phyloP scores from a whole-genome alignment of 2,113 vertebrate species.

The Tachycineta bicolor region DNA sequence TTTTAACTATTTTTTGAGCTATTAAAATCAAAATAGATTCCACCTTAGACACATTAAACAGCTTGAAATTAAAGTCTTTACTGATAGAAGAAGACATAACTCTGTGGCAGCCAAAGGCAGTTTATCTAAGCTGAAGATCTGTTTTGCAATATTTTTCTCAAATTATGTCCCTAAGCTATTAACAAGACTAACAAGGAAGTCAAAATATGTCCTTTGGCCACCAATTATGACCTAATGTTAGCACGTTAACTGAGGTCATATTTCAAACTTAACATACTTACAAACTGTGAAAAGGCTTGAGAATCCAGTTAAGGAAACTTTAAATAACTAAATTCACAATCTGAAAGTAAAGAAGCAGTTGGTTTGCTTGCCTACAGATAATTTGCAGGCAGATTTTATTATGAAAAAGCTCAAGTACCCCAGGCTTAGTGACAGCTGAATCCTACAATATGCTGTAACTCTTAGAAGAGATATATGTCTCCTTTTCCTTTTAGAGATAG shows the following conservation, averaged over 20 bases:
- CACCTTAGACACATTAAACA: background rate
- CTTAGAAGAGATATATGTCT: background rate
- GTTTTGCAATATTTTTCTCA: background rate
- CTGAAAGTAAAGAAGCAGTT: background rate
- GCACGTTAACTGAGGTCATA: background rate
- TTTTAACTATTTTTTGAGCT: background rate
- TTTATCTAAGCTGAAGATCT: background rate
- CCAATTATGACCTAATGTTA: background rate
- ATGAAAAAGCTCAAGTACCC: background rate
- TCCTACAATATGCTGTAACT: background rate
- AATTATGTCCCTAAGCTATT: background rate
- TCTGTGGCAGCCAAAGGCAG: background rate
- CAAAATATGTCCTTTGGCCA: background rate
- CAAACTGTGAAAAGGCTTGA: background rate
- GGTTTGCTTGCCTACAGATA: background rate
- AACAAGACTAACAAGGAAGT: background rate
- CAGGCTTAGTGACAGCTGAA: background rate
- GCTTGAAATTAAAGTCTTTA: background rate
- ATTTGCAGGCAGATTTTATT: conserved; percentile 1
- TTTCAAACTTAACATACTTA: background rate
- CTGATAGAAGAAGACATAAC: background rate
- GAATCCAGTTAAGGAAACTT: conserved; percentile 14
- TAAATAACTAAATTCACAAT: background rate
- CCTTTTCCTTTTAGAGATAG: background rate
- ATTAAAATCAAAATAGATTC: background rate